phyloP scores from a whole-genome alignment of 2,113 vertebrate species.

The Anguilla japonica region DNA sequence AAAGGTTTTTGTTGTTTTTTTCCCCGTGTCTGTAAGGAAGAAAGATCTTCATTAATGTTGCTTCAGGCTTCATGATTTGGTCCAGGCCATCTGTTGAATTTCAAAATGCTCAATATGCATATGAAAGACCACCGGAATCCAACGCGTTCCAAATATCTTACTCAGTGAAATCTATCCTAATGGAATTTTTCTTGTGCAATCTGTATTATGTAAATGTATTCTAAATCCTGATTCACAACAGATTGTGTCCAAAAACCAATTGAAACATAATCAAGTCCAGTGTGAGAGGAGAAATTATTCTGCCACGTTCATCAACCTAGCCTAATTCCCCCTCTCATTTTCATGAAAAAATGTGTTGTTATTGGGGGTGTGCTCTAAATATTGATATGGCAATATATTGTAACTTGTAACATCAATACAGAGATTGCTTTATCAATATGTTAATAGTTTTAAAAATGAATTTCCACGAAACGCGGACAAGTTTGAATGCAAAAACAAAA shows the following conservation, averaged over 20 bases:
- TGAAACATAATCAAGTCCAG: not conserved
- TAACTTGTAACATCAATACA: too few species aligned
- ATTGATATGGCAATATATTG: too few species aligned
- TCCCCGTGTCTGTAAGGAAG: not conserved
- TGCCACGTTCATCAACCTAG: not conserved
- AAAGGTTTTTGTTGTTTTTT: not conserved
- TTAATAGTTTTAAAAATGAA: too few species aligned
- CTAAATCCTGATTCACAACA: constrained; percentile 1
- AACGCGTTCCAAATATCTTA: not conserved
- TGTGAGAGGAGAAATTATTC: not conserved
- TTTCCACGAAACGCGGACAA: too few species aligned
- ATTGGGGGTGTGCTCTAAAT: too few species aligned
- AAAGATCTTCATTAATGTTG: not conserved
- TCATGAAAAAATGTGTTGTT: not conserved
- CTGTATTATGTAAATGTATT: not conserved
- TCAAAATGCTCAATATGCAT: constrained; percentile 3
- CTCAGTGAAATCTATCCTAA: not conserved
- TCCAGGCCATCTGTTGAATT: constrained; percentile 12
- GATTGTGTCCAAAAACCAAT: not conserved
- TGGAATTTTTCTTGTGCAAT: not conserved
- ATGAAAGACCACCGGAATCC: not conserved
- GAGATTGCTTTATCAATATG: too few species aligned
- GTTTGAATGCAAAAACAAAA: too few species aligned
- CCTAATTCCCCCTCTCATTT: not conserved
- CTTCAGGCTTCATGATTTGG: not conserved